These are phyloP conservation scores for Cryptocephalus moraei DNA, from an alignment of 2,888 invertebrate genomes.

Conservation along the genomic window DNA sequence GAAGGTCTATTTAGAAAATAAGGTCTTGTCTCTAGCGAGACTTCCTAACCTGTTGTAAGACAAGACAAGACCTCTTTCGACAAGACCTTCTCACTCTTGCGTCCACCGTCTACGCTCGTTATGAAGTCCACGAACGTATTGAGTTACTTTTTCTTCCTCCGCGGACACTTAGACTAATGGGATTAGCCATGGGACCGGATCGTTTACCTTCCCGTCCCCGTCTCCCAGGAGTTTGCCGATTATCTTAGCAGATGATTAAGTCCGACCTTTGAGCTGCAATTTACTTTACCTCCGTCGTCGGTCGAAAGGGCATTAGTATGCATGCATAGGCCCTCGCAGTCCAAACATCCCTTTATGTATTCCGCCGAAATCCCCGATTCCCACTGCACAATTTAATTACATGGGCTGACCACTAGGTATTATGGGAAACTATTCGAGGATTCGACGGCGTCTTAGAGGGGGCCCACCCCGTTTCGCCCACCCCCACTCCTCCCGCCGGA, in stretches of 20 bases:
- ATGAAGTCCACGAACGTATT: too few species aligned
- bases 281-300: constrained; percentile 25
- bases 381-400: constrained; percentile 36
- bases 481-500: too few species aligned
- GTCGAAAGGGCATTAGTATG: constrained; percentile 25
- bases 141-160: too few species aligned
- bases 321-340: constrained; percentile 28
- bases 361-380: constrained; percentile 21
- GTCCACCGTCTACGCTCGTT: too few species aligned
- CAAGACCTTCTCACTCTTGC: too few species aligned
- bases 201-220: constrained; percentile 17
- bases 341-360: constrained; percentile 18
- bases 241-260: constrained; percentile 25
- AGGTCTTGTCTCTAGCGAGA: too few species aligned
- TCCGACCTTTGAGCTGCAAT: constrained; percentile 11
- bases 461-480: too few species aligned
- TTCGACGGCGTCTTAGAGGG: constrained; percentile 25
- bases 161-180: too few species aligned
- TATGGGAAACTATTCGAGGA: constrained; percentile 35
- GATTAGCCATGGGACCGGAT: not conserved
- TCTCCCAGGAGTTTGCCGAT: constrained; percentile 18
- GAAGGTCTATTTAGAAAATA: too few species aligned
- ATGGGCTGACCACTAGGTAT: constrained; percentile 33
- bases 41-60: too few species aligned
- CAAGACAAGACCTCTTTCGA: too few species aligned